Percentiles rank a stretch among this genome's conserved stretches.
Evolutionary conservation across 2,888 invertebrate species (phyloP).

Genomic region (Strigamia maritima): DNA sequence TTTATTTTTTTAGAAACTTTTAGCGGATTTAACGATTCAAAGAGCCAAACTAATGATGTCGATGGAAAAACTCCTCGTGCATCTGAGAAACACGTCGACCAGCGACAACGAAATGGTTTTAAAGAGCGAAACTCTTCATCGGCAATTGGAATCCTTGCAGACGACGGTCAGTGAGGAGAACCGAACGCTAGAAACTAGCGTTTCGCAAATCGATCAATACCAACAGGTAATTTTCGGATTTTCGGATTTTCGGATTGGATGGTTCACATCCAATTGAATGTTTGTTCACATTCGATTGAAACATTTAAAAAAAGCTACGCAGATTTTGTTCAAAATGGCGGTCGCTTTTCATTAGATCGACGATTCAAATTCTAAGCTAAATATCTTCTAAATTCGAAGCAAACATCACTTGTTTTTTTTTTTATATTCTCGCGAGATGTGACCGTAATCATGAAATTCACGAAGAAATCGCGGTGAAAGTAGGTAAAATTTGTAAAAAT

Average conservation of each 20-base stretch:
- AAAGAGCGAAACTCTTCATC: slow-evolving; percentile 66
- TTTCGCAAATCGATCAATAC: slow-evolving; percentile 81
- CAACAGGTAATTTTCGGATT: slow-evolving; percentile 70
- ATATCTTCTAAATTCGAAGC: no score
- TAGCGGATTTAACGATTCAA: slow-evolving; percentile 82
- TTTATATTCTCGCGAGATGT: no score
- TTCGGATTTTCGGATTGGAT: no score
- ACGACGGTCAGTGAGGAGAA: slow-evolving; percentile 64
- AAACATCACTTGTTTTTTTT: no score
- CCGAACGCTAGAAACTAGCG: slow-evolving; percentile 67
- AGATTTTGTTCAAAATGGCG: no score
- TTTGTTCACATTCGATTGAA: no score
- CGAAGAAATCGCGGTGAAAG: no score
- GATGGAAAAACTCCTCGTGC: slow-evolving; percentile 81
- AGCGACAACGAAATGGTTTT: slow-evolving; percentile 72
- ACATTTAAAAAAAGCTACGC: no score
- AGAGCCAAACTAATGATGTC: slow-evolving; percentile 84
- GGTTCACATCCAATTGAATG: no score
- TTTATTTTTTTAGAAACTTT: slow-evolving; percentile 60
- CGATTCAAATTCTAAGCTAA: no score
- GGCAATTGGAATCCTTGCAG: slow-evolving; percentile 66
- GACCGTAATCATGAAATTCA: no score
- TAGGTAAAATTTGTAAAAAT: background rate
- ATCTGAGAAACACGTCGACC: slow-evolving; percentile 51
- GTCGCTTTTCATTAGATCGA: no score